Evolutionary conservation across 1,140 invertebrate genomes (phyloP).

Genomic region (Brachionus koreanus): DNA sequence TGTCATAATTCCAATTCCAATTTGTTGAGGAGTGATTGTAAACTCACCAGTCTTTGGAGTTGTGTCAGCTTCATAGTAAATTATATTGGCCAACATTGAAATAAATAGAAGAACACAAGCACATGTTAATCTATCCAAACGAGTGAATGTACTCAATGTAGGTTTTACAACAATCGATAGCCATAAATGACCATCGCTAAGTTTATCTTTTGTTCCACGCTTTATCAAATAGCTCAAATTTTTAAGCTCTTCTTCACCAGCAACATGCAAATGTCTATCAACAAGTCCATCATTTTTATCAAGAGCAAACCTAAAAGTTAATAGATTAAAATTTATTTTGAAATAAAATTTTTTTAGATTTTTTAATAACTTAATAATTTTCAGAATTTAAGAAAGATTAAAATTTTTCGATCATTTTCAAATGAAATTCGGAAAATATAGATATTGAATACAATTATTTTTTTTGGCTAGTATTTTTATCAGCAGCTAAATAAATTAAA

Average conservation of each 20-base stretch:
- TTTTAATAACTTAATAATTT: too few relatives aligned
- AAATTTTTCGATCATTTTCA: too few relatives aligned
- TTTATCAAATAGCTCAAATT: conserved; percentile 61
- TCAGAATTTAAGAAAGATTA: too few relatives aligned
- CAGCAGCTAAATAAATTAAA: too few relatives aligned
- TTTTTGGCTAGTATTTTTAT: too few relatives aligned
- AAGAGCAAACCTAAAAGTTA: conserved; percentile 62
- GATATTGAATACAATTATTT: too few relatives aligned
- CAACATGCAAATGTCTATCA: conserved; percentile 62
- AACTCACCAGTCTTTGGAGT: neutral
- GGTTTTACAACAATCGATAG: conserved; percentile 62
- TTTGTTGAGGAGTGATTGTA: conserved; percentile 50
- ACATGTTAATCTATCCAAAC: conserved; percentile 61
- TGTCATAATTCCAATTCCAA: conserved; percentile 17
- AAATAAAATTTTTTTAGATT: too few relatives aligned
- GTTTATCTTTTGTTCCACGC: conserved; percentile 57
- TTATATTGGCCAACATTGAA: conserved; percentile 63
- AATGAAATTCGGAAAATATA: too few relatives aligned
- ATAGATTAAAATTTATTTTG: too few relatives aligned
- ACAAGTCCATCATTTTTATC: conserved; percentile 63
- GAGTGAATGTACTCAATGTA: conserved; percentile 60
- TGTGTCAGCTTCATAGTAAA: conserved; percentile 50
- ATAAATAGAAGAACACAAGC: conserved; percentile 62
- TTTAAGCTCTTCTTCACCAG: conserved; percentile 58
- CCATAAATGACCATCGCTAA: too few relatives aligned